Conservation (phyloP, 2,113 vertebrate genomes). For the Microcebus murinus region DNA sequence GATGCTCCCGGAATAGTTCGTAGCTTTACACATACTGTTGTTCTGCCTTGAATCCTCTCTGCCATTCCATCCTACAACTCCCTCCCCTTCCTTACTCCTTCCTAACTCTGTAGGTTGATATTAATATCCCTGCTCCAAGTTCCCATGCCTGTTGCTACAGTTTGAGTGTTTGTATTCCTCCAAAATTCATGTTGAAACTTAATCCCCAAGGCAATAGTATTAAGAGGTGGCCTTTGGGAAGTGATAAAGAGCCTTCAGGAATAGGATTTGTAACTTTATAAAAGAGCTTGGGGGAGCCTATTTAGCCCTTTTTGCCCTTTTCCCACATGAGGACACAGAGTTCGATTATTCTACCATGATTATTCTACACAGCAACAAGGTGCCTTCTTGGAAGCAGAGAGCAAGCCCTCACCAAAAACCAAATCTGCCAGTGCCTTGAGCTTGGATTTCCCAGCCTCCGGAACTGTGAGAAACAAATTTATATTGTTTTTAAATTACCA, state of each 20-base stretch:
- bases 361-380: neutral
- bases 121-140: neutral
- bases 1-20: neutral
- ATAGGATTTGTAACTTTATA: neutral
- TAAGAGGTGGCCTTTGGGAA: neutral
- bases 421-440: neutral
- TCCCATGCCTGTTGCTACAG: neutral
- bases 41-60: neutral
- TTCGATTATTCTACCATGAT: neutral
- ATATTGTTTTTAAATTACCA: neutral
- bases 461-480: neutral
- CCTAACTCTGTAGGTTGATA: neutral
- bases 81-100: neutral
- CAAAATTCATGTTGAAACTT: neutral
- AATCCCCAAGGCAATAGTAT: neutral
- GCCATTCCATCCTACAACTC: neutral
- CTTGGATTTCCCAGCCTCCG: neutral
- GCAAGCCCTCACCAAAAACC: neutral
- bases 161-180: neutral
- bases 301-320: neutral
- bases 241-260: neutral
- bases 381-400: neutral
- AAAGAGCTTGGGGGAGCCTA: neutral
- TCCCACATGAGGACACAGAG: no score
- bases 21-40: neutral